Conservation (phyloP, 2,113 vertebrate genomes). For the Corvus cornix region DNA sequence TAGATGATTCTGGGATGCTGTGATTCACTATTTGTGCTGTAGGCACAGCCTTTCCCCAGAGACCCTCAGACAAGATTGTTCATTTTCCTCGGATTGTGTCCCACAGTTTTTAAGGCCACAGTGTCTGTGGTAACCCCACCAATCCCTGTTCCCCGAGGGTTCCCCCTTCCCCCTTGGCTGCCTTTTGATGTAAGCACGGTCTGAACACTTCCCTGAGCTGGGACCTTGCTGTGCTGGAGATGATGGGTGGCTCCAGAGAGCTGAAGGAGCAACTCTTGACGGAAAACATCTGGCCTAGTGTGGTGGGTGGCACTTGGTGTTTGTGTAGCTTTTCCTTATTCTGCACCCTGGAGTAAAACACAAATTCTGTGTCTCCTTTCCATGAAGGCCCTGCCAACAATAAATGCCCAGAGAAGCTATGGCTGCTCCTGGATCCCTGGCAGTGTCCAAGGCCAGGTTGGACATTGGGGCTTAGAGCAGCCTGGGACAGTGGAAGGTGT, state of each 20-base stretch:
- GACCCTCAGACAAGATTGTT: background rate
- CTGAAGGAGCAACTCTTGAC: background rate
- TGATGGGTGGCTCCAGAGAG: background rate
- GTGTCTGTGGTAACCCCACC: rapidly evolving
- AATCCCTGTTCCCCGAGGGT: background rate
- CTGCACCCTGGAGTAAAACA: background rate
- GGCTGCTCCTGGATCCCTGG: background rate
- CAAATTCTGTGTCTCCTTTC: background rate
- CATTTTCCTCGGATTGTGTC: background rate
- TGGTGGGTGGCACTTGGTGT: background rate
- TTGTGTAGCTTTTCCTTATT: background rate
- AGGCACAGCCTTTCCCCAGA: background rate
- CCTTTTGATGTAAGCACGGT: background rate
- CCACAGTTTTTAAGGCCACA: background rate
- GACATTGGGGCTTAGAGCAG: background rate
- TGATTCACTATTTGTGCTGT: background rate
- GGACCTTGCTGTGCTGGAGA: rapidly evolving
- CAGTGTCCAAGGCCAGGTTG: background rate
- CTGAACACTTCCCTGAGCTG: background rate
- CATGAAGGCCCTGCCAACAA: background rate
- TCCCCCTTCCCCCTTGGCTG: background rate
- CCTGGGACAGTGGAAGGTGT: background rate
- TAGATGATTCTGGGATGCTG: background rate
- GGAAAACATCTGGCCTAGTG: background rate
- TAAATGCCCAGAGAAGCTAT: background rate